Percentiles rank a stretch among this genome's conserved stretches.
phyloP scores from a whole-genome alignment of 1,140 invertebrate species.

The Octopus sinensis region DNA sequence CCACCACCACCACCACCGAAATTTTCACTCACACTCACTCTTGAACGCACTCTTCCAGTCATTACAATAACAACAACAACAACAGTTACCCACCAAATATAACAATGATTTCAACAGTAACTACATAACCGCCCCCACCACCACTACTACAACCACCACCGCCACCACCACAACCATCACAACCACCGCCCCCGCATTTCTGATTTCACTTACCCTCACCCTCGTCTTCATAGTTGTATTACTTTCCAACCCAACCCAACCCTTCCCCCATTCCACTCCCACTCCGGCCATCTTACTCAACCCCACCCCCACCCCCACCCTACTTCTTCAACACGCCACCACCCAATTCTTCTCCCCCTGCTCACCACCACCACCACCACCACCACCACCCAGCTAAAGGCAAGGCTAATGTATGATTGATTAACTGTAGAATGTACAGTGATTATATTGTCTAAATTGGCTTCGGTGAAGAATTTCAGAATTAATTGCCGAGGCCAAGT shows the following conservation, averaged over 20 bases:
- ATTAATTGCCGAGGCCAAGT: slow-evolving; percentile 11
- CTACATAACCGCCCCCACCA: background rate
- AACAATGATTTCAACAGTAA: no score
- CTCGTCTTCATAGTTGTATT: no score
- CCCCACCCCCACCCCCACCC: background rate
- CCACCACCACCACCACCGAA: no score
- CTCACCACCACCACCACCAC: background rate
- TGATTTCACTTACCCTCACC: no score
- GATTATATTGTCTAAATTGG: slow-evolving; percentile 17
- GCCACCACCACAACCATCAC: background rate
- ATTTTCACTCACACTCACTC: no score
- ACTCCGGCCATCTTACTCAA: background rate
- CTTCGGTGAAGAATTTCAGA: slow-evolving; percentile 6
- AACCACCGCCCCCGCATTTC: background rate
- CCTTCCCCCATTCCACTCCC: background rate
- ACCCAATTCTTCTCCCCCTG: background rate
- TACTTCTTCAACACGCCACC: background rate
- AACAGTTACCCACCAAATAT: no score
- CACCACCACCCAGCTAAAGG: background rate
- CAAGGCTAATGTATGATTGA: slow-evolving; percentile 9
- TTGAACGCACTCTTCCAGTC: no score
- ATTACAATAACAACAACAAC: no score
- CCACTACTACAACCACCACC: background rate
- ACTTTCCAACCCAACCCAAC: no score
- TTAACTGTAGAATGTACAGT: slow-evolving; percentile 7